These are phyloP conservation scores for Irena cyanogastra DNA, from an alignment of 2,113 vertebrate genomes.

Conservation along the genomic window DNA sequence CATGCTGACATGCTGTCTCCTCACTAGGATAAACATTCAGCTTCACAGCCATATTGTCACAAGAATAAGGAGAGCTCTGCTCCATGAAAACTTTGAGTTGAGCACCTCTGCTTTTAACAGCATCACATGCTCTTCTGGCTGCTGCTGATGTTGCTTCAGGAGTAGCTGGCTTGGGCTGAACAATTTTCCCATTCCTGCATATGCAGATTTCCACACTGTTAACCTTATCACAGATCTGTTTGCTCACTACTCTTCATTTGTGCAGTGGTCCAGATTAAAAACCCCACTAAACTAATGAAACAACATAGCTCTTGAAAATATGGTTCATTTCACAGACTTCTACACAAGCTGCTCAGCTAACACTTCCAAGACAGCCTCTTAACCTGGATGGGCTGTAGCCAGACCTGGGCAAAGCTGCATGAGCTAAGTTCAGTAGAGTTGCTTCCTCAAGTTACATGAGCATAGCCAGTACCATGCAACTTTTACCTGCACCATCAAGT, in stretches of 20 bases:
- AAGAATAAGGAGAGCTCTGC: neutral
- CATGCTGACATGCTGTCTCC: neutral
- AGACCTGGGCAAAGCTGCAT: neutral
- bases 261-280: neutral
- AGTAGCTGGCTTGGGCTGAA: neutral
- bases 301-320: neutral
- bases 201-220: neutral
- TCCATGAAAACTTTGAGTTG: neutral
- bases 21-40: neutral
- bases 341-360: neutral
- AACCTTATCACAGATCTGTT: neutral
- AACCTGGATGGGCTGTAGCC: neutral
- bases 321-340: neutral
- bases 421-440: neutral
- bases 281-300: neutral
- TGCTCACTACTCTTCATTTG: neutral
- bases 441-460: neutral
- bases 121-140: neutral
- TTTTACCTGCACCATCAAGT: neutral
- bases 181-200: neutral
- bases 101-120: neutral
- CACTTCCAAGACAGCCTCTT: neutral
- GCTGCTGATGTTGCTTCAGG: neutral
- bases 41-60: neutral
- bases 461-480: rapidly evolving